Conservation (phyloP, 2,113 vertebrate genomes). For the Otus sunia region DNA sequence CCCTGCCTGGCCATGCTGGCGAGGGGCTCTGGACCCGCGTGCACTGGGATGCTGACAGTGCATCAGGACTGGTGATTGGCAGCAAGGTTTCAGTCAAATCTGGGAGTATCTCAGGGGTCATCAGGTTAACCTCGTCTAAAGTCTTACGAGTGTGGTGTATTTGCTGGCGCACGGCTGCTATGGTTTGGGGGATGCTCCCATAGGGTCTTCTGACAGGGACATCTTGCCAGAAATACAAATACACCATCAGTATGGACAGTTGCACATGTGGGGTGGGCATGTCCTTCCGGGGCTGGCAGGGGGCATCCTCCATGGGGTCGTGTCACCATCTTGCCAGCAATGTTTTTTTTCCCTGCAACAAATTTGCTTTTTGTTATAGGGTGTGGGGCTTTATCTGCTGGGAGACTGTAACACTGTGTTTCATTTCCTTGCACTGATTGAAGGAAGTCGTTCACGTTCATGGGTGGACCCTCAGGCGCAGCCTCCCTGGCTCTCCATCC, state of each 20-base stretch:
- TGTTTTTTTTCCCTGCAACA: neutral
- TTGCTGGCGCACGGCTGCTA: neutral
- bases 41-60: neutral
- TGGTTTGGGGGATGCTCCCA: neutral
- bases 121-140: neutral
- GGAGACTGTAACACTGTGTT: neutral
- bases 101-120: neutral
- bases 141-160: neutral
- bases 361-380: neutral
- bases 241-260: too few species aligned
- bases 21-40: fast-evolving
- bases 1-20: neutral
- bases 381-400: neutral
- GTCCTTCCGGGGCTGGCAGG: neutral
- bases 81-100: neutral
- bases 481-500: neutral
- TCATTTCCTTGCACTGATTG: neutral
- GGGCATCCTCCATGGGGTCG: fast-evolving
- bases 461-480: neutral
- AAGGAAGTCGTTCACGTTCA: neutral
- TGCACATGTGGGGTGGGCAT: neutral
- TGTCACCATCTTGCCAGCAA: neutral
- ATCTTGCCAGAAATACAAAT: neutral
- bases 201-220: neutral
- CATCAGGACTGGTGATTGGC: neutral